Percentiles rank a stretch among this genome's conserved stretches.
phyloP scores from a whole-genome alignment of 2,888 invertebrate genomes.

The Zaprionus bogoriensis region DNA sequence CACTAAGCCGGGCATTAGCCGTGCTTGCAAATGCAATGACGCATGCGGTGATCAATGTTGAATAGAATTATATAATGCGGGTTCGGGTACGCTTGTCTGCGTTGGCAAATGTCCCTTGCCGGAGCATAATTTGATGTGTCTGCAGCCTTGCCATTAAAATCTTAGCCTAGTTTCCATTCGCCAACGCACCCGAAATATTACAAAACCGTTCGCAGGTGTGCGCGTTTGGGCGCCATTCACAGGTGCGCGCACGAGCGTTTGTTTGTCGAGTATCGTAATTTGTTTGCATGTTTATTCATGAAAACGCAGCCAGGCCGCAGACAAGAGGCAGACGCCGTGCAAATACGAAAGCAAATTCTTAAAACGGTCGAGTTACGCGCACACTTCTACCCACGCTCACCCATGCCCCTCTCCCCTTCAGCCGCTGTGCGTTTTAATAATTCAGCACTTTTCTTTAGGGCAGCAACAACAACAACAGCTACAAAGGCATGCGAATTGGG shows the following conservation, averaged over 20 bases:
- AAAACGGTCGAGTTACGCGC: constrained; percentile 24
- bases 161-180: constrained; percentile 64
- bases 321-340: constrained; percentile 42
- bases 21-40: constrained; percentile 55
- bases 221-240: constrained; percentile 27
- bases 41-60: constrained; percentile 42
- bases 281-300: constrained; percentile 68
- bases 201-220: constrained; percentile 46
- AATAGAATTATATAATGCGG: constrained; percentile 26
- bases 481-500: constrained; percentile 27
- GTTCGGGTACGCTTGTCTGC: neutral
- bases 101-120: neutral
- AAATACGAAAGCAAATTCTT: constrained; percentile 19
- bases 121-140: neutral
- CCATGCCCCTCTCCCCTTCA: neutral
- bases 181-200: constrained; percentile 15
- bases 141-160: constrained; percentile 52
- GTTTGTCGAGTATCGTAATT: constrained; percentile 62
- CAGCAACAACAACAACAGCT: constrained; percentile 50
- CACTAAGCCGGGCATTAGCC: constrained; percentile 59
- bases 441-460: constrained; percentile 46
- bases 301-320: constrained; percentile 37
- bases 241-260: constrained; percentile 45
- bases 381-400: neutral
- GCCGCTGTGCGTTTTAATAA: constrained; percentile 50